Conservation (phyloP, 2,113 vertebrate genomes). For the Gorsachius goisagi region DNA sequence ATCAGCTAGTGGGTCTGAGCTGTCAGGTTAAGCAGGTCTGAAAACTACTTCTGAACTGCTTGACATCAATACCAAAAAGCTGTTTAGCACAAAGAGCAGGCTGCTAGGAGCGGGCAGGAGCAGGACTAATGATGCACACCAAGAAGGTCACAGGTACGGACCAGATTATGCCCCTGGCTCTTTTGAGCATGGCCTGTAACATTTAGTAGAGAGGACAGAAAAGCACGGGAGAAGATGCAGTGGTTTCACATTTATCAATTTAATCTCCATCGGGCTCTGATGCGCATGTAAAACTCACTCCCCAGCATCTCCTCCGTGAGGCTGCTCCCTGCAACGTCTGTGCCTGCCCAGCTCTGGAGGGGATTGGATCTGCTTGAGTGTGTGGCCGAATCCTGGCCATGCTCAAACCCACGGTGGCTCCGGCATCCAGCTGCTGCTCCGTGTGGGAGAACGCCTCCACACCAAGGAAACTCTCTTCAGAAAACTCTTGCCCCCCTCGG, state of each 20-base stretch:
- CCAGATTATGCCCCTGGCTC: neutral
- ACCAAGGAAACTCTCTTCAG: neutral
- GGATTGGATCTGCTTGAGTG: rapidly evolving
- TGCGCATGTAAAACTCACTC: neutral
- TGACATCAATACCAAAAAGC: conserved; percentile 21
- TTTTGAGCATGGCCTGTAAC: rapidly evolving
- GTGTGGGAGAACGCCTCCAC: rapidly evolving
- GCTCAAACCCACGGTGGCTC: neutral
- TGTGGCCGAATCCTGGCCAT: rapidly evolving
- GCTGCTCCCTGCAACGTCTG: neutral
- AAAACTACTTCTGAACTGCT: neutral
- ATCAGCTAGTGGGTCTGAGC: neutral
- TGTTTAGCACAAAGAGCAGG: neutral
- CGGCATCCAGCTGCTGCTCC: neutral
- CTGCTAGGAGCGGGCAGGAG: neutral
- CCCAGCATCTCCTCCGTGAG: neutral
- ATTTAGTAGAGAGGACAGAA: neutral
- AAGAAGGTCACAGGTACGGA: neutral
- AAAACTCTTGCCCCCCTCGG: neutral
- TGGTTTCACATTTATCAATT: neutral
- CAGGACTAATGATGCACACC: neutral
- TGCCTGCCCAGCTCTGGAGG: neutral
- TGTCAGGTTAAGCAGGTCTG: neutral
- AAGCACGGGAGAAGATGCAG: neutral
- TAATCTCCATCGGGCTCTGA: neutral